phyloP scores from a whole-genome alignment of 2,113 vertebrate species.

The Daboia siamensis region DNA sequence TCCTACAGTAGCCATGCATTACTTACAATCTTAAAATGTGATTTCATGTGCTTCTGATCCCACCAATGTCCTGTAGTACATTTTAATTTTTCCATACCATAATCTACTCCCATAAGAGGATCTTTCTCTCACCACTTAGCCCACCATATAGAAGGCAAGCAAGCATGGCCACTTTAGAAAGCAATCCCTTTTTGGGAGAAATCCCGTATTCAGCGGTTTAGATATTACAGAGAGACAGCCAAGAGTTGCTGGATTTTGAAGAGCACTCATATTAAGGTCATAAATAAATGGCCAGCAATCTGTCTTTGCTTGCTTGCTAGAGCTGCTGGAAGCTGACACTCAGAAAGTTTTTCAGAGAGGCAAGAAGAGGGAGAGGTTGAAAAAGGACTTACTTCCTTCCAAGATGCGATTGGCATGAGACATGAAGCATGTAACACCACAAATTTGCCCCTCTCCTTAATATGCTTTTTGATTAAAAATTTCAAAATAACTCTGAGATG shows the following conservation, averaged over 20 bases:
- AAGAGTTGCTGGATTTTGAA: neutral
- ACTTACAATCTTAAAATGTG: conserved; percentile 37
- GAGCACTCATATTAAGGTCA: neutral
- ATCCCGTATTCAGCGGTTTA: neutral
- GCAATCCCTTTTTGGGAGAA: neutral
- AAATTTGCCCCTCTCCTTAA: neutral
- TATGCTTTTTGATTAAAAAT: neutral
- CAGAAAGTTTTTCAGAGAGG: neutral
- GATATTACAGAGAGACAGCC: neutral
- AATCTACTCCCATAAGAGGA: neutral
- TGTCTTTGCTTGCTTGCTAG: neutral
- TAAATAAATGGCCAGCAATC: neutral
- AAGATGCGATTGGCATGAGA: neutral
- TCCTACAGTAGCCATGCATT: neutral
- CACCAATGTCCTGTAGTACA: conserved; percentile 8
- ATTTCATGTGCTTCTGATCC: conserved; percentile 24
- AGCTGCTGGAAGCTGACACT: neutral
- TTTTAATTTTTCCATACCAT: conserved; percentile 12
- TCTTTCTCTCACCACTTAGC: neutral
- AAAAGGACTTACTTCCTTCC: neutral
- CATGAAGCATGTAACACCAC: neutral
- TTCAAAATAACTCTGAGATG: neutral
- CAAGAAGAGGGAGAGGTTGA: neutral
- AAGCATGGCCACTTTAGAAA: neutral
- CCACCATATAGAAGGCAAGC: neutral